These are phyloP conservation scores for Hesperia comma DNA, from an alignment of 2,888 invertebrate species.

Conservation along the genomic window DNA sequence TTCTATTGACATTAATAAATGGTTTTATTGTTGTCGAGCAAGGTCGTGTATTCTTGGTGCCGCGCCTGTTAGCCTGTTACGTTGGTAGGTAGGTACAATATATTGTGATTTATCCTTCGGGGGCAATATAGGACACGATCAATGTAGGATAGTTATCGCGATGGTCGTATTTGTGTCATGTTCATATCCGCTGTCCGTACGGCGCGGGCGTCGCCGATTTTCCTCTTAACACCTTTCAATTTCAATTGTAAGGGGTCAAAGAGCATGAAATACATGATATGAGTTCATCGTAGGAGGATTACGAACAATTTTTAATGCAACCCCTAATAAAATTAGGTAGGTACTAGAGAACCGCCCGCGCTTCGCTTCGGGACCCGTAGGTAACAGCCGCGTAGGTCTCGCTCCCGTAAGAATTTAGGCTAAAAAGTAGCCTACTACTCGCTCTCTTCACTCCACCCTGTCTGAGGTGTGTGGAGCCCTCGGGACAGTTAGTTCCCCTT, in stretches of 20 bases:
- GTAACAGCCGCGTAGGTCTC: no score
- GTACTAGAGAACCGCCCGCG: no score
- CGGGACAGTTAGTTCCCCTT: no score
- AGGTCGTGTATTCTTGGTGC: conserved; percentile 27
- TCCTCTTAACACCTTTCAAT: neutral
- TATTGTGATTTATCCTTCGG: conserved; percentile 29
- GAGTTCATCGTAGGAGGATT: no score
- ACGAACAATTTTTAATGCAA: no score
- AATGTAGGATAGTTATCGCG: conserved; percentile 26
- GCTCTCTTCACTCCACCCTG: no score
- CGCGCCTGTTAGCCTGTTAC: conserved; percentile 1
- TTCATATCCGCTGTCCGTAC: neutral
- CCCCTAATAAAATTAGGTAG: no score
- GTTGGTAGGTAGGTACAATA: conserved; percentile 2
- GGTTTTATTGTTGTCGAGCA: conserved; percentile 28
- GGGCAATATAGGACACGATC: conserved; percentile 21
- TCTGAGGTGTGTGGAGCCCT: no score
- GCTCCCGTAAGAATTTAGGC: no score
- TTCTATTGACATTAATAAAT: conserved; percentile 32
- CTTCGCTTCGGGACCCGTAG: no score
- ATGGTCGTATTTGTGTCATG: conserved; percentile 22
- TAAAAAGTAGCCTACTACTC: no score
- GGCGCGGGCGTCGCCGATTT: neutral
- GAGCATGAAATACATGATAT: no score
- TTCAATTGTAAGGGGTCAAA: neutral